Evolutionary conservation across 2,888 invertebrate species (phyloP).

Genomic region (Teinopalpus imperialis): DNA sequence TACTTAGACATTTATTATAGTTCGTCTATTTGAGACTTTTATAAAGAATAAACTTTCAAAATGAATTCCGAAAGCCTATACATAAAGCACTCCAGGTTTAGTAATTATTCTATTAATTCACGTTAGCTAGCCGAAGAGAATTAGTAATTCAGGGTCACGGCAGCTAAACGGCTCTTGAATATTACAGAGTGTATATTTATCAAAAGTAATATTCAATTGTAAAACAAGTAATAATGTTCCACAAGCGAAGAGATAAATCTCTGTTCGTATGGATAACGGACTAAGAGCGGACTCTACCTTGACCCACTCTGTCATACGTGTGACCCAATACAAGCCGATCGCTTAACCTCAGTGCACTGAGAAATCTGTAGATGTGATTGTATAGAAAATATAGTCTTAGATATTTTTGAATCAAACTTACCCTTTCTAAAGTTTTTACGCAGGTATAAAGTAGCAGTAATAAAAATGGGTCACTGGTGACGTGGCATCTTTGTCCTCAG

Average conservation of each 20-base stretch:
- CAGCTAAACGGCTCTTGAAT: slow-evolving; percentile 30
- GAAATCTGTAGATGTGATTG: slow-evolving; percentile 7
- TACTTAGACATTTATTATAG: too few relatives aligned
- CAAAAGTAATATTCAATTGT: slow-evolving; percentile 65
- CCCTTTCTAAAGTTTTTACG: too few relatives aligned
- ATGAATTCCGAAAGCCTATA: too few relatives aligned
- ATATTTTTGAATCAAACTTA: too few relatives aligned
- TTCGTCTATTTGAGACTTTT: too few relatives aligned
- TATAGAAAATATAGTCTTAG: background rate
- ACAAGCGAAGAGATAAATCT: slow-evolving; percentile 62
- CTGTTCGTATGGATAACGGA: slow-evolving; percentile 39
- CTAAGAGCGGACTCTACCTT: slow-evolving; percentile 35
- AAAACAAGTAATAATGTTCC: slow-evolving; percentile 57
- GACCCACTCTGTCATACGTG: slow-evolving; percentile 36
- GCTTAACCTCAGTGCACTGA: slow-evolving; percentile 13
- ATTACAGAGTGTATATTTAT: slow-evolving; percentile 41
- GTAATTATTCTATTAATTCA: slow-evolving; percentile 23
- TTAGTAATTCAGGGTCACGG: slow-evolving; percentile 48
- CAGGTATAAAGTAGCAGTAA: too few relatives aligned
- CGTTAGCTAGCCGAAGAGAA: slow-evolving; percentile 31
- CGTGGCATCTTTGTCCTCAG: too few relatives aligned
- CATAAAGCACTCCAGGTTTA: too few relatives aligned
- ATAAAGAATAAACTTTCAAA: too few relatives aligned
- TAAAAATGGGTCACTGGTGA: too few relatives aligned
- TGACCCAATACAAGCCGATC: slow-evolving; percentile 32